Evolutionary conservation across 2,888 invertebrate genomes (phyloP), one percentile per base, ranked within the genome.

Genomic region (Meandrusa payeni): DNA sequence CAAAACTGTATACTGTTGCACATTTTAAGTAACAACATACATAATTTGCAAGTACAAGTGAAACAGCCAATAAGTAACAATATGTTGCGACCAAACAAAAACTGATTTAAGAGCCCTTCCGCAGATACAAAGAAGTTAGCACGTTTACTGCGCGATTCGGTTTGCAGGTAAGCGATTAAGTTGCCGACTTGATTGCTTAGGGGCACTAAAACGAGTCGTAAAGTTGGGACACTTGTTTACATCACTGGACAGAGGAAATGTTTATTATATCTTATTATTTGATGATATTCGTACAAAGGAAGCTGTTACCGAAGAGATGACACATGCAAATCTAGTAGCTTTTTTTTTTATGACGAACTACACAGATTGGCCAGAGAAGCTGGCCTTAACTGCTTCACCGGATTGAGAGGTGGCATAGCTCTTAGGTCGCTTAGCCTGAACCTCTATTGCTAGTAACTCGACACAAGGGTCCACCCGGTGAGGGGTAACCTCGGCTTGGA

Each of bases 101-200:
- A 36, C n/a, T 23, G 28, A 41, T 37, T 33, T 29, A 29, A 34
- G 2, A 7, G 11, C n/a, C 9, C 24, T 12, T 34, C 41, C 26
- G 34, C 28, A 11, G 33, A 34, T 28, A 26, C 7, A 9, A 10
- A 31, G 22, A 17, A 29, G 15, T 15, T 15, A 3, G 3, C 13
- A 31, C 23, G 11, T 31, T 43, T 36, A 37, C 22, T 19, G 6
- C 41, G 10, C 34, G 9, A 31, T 42, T 31, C 31, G 31, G 29
- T 37, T 31, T 10, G 5, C 42, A 43, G 24, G 36, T 43, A 24
- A 37, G 37, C 42, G 29, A 36, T 36, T 24, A 43, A 37, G 36
- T 31, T 43, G 26, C 23, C 24, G 29, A 29, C 24, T 31, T 43
- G 36, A 43, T 31, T 43, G 24, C 29, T 31, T 17, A n/a, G 19